Conservation (phyloP, 2,113 vertebrate genomes). For the Petromus typicus region DNA sequence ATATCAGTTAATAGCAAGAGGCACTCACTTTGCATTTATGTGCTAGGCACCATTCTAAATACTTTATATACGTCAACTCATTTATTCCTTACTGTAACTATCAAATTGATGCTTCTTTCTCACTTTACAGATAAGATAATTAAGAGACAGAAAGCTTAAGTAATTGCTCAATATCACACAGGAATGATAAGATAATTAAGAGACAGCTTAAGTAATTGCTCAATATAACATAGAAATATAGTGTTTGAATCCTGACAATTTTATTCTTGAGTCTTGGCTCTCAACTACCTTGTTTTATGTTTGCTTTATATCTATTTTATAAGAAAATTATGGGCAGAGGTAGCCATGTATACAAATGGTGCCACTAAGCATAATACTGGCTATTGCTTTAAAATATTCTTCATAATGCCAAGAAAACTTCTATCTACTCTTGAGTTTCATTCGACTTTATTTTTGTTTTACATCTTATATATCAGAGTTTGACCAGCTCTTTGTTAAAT, state of each 20-base stretch:
- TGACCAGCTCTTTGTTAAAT: neutral
- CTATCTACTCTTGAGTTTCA: slow-evolving; percentile 9
- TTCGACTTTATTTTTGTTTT: slow-evolving; percentile 22
- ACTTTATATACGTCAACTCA: neutral
- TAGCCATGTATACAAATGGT: neutral
- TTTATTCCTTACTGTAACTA: neutral
- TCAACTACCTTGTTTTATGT: neutral
- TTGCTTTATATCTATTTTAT: neutral
- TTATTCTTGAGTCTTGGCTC: neutral
- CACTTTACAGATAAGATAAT: slow-evolving; percentile 22
- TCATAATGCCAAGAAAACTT: slow-evolving; percentile 19
- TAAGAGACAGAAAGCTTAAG: neutral
- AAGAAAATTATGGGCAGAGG: neutral
- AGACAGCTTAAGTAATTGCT: neutral
- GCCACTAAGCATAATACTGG: neutral
- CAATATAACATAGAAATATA: neutral
- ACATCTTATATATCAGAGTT: neutral
- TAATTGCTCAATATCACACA: neutral
- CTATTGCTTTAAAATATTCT: slow-evolving; percentile 8
- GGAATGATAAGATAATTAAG: neutral
- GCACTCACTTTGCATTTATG: neutral
- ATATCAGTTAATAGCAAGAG: neutral
- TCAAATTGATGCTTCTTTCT: neutral
- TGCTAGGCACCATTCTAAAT: neutral
- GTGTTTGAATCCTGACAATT: slow-evolving; percentile 1